These are phyloP conservation scores for Parotia lawesii DNA, from an alignment of 2,113 vertebrate genomes.

Conservation along the genomic window DNA sequence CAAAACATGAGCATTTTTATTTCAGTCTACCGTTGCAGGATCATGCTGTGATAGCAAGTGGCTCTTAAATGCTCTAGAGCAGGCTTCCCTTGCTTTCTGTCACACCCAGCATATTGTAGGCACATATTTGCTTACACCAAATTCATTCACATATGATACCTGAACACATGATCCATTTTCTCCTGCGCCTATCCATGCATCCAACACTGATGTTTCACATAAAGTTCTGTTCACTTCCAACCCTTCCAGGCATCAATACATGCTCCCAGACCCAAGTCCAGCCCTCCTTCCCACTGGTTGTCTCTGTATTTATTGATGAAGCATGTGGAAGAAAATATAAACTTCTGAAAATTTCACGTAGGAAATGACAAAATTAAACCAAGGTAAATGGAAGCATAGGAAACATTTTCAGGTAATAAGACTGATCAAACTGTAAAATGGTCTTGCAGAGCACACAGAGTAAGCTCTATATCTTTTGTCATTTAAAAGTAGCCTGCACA, in stretches of 20 bases:
- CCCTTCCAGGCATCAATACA: neutral
- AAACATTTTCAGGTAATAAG: neutral
- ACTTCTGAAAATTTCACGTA: neutral
- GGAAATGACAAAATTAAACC: neutral
- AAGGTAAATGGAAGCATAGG: neutral
- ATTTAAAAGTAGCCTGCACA: neutral
- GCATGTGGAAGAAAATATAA: neutral
- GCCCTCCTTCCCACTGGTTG: neutral
- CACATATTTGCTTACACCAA: neutral
- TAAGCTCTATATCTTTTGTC: neutral
- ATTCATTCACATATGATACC: neutral
- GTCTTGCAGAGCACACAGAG: neutral
- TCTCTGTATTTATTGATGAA: neutral
- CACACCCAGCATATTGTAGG: neutral
- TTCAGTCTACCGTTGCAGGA: neutral
- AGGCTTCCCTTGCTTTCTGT: neutral
- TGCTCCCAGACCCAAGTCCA: neutral
- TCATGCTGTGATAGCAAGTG: neutral
- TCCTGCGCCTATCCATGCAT: neutral
- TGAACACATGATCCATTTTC: neutral
- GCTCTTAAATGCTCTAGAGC: neutral
- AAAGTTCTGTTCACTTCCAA: neutral
- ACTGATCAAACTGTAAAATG: neutral
- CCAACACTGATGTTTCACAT: neutral
- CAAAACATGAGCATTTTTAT: neutral